Evolutionary conservation across 2,888 invertebrate species (phyloP), one percentile per base, ranked within the genome.

Genomic region (Drosophila putrida): DNA sequence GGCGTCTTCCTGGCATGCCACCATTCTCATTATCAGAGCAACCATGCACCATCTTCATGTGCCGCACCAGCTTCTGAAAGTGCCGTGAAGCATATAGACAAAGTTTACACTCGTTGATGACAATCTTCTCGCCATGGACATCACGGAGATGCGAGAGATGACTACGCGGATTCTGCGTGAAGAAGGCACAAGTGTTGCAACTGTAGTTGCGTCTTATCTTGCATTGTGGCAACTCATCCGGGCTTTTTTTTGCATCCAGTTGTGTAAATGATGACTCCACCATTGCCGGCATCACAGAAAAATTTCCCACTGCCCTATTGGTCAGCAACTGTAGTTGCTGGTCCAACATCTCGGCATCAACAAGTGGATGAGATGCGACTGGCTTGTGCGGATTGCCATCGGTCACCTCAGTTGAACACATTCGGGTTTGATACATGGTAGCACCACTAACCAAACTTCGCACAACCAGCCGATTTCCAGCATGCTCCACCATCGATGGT

Each of bases 71-170:
- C 93, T 98, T 98, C 92, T 97, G 97, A 86, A 96, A 96, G 92
- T 97, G 97, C 76, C 96, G 95, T 57, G 97, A 97, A n/a, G 97
- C 97, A 93, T 98, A 98, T 77, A 97, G 94, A 92, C 98, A 98
- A 86, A 95, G 93, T 53, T 96, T 95, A 91, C 98, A 98, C 91
- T 97, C 96, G 92, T 96, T 97, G 74, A 96, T 96, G 86, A 95
- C 96, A 80, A 97, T 95, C 91, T 94, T 95, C 89, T 96, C 96
- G 75, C 95, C 94, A 93, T 98, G 98, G 50, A 95, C 95, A 93
- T 97, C 96, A 64, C 96, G 95, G 83, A 96, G 93, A 92, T 98
- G 97, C 81, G 96, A 95, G 51, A 98, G 94, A 92, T 95, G 96
- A 89, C 95, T 95, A 79, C 97, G 94, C 35, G 97, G 97, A 92